phyloP scores from a whole-genome alignment of 2,113 vertebrate species.

The Neotoma lepida region DNA sequence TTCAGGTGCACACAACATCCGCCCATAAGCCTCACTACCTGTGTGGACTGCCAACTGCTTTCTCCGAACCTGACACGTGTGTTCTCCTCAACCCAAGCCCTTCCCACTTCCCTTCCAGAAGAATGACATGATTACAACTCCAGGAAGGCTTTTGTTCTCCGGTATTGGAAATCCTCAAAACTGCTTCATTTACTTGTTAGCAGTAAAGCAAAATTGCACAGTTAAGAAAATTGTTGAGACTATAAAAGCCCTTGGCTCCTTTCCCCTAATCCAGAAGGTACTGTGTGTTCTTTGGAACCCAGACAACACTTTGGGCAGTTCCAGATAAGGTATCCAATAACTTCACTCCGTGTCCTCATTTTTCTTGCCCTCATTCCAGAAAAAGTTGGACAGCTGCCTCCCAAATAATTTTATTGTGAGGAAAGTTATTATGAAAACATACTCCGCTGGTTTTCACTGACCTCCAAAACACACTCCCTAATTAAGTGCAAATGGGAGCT shows the following conservation, averaged over 20 bases:
- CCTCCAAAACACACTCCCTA: constrained; percentile 87
- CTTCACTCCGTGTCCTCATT: constrained; percentile 82
- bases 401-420: constrained; percentile 88
- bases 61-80: background rate
- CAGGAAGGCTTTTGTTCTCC: constrained; percentile 43
- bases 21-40: background rate
- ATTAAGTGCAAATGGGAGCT: constrained; percentile 90
- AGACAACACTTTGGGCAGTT: constrained; percentile 82
- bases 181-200: constrained; percentile 64
- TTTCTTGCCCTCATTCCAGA: constrained; percentile 85
- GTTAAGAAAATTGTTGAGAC: constrained; percentile 78
- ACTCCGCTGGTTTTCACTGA: constrained; percentile 85
- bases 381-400: constrained; percentile 84
- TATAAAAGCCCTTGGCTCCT: constrained; percentile 81
- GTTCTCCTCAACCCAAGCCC: background rate
- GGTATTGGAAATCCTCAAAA: constrained; percentile 71
- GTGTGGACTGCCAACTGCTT: too few relatives aligned
- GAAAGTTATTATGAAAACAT: constrained; percentile 86
- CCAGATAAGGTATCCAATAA: constrained; percentile 89
- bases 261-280: constrained; percentile 84
- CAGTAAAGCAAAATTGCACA: constrained; percentile 69
- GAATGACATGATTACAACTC: background rate
- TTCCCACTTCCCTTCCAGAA: background rate
- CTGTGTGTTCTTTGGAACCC: constrained; percentile 86
- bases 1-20: background rate